These are phyloP conservation scores for Patella depressa DNA, from an alignment of 2,888 invertebrate genomes.

Conservation along the genomic window DNA sequence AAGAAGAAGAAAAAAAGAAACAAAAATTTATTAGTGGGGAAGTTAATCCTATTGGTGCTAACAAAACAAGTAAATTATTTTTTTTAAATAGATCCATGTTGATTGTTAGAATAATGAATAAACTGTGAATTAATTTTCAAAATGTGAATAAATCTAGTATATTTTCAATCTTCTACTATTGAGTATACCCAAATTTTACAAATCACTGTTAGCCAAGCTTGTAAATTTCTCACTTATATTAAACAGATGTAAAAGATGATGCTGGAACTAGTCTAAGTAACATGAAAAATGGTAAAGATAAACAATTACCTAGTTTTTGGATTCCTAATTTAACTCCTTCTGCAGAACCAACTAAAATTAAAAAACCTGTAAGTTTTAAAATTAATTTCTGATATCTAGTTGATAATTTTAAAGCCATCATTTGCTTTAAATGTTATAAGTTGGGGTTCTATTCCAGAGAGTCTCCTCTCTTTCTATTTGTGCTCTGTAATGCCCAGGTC, in stretches of 20 bases:
- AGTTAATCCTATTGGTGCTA: background rate
- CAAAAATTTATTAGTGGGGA: slow-evolving; percentile 21
- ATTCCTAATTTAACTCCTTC: slow-evolving; percentile 93
- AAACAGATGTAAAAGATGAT: slow-evolving; percentile 12
- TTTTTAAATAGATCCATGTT: too few relatives aligned
- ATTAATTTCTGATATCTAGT: background rate
- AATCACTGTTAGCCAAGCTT: too few relatives aligned
- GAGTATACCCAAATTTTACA: too few relatives aligned
- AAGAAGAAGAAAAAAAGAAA: slow-evolving; percentile 77
- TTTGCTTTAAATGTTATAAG: too few relatives aligned
- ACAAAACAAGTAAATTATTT: background rate
- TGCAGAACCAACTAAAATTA: slow-evolving; percentile 80
- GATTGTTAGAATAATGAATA: too few relatives aligned
- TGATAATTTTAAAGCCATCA: too few relatives aligned
- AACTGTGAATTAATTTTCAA: too few relatives aligned
- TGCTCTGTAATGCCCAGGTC: too few relatives aligned
- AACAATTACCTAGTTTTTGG: slow-evolving; percentile 95
- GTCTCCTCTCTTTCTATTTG: too few relatives aligned
- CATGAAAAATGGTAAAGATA: slow-evolving; percentile 83
- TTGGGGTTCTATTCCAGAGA: too few relatives aligned
- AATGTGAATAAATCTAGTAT: too few relatives aligned
- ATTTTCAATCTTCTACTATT: too few relatives aligned
- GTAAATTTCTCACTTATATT: background rate
- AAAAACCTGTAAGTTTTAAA: slow-evolving; percentile 79
- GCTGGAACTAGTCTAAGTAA: slow-evolving; percentile 78